Conservation (phyloP, 2,888 invertebrate species). For the Aleiodes leptofemur region DNA sequence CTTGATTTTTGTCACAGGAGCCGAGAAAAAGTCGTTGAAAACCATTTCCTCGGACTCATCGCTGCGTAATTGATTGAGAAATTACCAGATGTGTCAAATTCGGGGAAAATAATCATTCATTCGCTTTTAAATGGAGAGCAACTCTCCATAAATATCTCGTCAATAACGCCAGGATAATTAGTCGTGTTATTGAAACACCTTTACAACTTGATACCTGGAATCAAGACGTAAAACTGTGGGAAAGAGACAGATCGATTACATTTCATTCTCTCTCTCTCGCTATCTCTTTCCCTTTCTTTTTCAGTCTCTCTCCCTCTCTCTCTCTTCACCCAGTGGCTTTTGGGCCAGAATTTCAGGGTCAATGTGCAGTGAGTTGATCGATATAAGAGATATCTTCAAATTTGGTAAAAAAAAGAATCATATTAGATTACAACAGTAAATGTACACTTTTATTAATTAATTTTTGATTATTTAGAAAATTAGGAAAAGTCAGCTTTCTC, state of each 20-base stretch:
- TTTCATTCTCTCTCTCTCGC: background rate
- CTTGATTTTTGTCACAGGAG: no score
- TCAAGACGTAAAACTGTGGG: constrained; percentile 46
- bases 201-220: constrained; percentile 44
- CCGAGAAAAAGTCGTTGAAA: no score
- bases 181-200: constrained; percentile 52
- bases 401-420: no score
- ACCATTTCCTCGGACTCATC: no score
- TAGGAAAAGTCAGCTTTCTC: no score
- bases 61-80: no score
- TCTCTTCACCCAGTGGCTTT: background rate
- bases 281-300: background rate
- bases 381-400: background rate
- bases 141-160: constrained; percentile 47
- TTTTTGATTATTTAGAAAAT: no score
- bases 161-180: constrained; percentile 52
- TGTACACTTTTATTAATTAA: no score
- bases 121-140: background rate
- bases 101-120: background rate
- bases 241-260: constrained; percentile 9
- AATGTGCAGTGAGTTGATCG: background rate
- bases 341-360: background rate
- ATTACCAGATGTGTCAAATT: background rate
- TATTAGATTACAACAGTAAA: no score
- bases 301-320: background rate